These are phyloP conservation scores for Drosophila truncata DNA, from an alignment of 1,140 invertebrate species.

Conservation along the genomic window DNA sequence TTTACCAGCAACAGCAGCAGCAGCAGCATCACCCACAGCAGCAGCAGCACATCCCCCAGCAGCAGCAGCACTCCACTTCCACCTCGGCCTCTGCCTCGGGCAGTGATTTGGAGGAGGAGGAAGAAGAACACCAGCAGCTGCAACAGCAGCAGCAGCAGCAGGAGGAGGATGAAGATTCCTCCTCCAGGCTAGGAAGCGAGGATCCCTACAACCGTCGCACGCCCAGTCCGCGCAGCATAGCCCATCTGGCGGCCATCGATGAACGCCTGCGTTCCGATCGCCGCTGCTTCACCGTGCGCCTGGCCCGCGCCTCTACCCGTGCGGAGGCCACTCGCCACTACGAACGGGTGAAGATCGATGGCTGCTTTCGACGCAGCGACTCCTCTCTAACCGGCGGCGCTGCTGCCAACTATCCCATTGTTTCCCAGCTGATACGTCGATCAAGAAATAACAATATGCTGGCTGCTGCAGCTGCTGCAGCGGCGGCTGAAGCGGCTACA, in stretches of 20 bases:
- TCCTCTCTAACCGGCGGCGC: slow-evolving; percentile 83
- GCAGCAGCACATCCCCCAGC: slow-evolving; percentile 30
- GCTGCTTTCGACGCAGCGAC: slow-evolving; percentile 86
- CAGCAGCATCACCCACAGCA: slow-evolving; percentile 5
- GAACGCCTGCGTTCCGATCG: slow-evolving; percentile 76
- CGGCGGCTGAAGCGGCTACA: slow-evolving; percentile 71
- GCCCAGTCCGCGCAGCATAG: slow-evolving; percentile 76
- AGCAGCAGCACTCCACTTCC: slow-evolving; percentile 52
- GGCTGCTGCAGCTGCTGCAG: slow-evolving; percentile 65
- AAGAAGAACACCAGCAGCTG: slow-evolving; percentile 32
- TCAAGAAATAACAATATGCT: slow-evolving; percentile 81
- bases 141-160: slow-evolving; percentile 7
- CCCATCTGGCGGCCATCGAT: slow-evolving; percentile 77
- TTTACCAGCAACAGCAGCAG: slow-evolving; percentile 64
- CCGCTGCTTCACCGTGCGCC: slow-evolving; percentile 86
- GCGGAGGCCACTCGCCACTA: slow-evolving; percentile 88
- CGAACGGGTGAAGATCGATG: slow-evolving; percentile 88
- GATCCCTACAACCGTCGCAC: slow-evolving; percentile 42
- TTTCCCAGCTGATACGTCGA: slow-evolving; percentile 86
- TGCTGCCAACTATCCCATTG: slow-evolving; percentile 84
- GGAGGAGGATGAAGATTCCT: slow-evolving; percentile 12
- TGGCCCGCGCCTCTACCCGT: slow-evolving; percentile 88
- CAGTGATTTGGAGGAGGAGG: slow-evolving; percentile 78
- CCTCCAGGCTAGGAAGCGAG: neutral
- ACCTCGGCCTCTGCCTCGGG: slow-evolving; percentile 70